Evolutionary conservation across 2,113 vertebrate species (phyloP), one percentile per base, ranked within the genome.

Genomic region (Chionomys nivalis): DNA sequence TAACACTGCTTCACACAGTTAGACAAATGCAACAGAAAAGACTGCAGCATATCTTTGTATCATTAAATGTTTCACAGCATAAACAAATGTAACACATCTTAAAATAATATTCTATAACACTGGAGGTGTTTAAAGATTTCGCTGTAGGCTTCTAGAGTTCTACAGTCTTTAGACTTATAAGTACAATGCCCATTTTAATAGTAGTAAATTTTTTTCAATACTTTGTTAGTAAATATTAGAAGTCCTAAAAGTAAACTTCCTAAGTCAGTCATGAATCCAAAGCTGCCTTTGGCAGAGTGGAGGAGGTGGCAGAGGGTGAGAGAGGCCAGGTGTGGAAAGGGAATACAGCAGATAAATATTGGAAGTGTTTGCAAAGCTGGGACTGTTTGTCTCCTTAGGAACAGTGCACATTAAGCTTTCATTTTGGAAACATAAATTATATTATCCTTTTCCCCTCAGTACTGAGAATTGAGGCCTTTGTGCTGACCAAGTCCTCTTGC

Each of bases 261-360:
- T 24, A 61, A 39, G 9, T 77, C n/a, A 85, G 21, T 44, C n/a
- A 11, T 3, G 9, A 23, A 33, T 42, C 24, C 31, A n/a, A 75
- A n/a, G 2, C 47, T 28, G 33, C 72, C 52, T 65, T 52, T 81
- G 78, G 26, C 0, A 36, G 36, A 58, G 7, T 0, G 0, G 9
- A 47, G 19, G 65, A 39, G n/a, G 7, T 0, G 9, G 16, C 36
- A n/a, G 17, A 16, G 44, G 42, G 66, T 10, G 21, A 12, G 0
- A 3, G 17, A 39, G 61, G 23, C 14, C 0, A 61, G 47, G 39
- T 8, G 5, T 7, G 44, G 66, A 36, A 31, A 28, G 26, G 61
- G 49, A 33, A 23, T 1, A 28, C 1, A 8, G 14, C 36, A 66
- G 31, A 49, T 19, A 26, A 33, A 55, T 4, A 13, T n/a, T n/a